Evolutionary conservation across 2,113 vertebrate species (phyloP), one percentile per base, ranked within the genome.

Genomic region (Pelusios castaneus): DNA sequence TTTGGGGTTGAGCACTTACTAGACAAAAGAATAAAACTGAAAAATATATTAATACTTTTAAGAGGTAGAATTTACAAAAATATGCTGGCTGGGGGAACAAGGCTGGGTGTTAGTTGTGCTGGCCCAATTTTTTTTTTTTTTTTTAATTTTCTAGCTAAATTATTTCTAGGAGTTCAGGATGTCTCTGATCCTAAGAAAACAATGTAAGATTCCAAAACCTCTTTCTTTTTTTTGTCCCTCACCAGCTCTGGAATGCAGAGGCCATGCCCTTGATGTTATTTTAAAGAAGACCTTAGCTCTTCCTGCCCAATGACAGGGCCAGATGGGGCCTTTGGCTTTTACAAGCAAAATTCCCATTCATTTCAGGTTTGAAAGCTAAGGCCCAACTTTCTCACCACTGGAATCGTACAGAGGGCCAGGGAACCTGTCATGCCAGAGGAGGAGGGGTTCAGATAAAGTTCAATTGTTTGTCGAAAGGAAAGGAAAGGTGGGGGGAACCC

Each of bases 381-480:
- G 63, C 89, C 93, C 73, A 75, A 31, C 45, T 27, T 63, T 29
- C 41, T 58, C 29, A 13, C 38, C 52, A 34, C 27, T 27, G 29
- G 54, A 63, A 43, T 47, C 14, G 29, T 80, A 84, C 56, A 38
- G 0, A 4, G 86, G 63, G 31, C 43, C 88, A 29, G 4, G 1
- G 12, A 27, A 76, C 80, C 63, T 41, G 60, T 89, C 91, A 38
- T 77, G 70, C 87, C 86, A 54, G 88, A 89, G 60, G 85, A 43
- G 2, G 14, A 89, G 80, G 13, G 94, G 88, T 96, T 97, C 80
- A 92, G 87, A 88, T 73, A 95, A 96, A 97, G 92, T 96, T 97
- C 92, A 90, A 8, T 91, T 85, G n/a, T 90, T 94, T 95, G 89
- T 45, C n/a, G 43, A 54, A 70, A 19, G 43, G 24, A 80, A 13